Evolutionary conservation across 2,888 invertebrate species (phyloP).

Genomic region (Malthinus seriepunctatus): DNA sequence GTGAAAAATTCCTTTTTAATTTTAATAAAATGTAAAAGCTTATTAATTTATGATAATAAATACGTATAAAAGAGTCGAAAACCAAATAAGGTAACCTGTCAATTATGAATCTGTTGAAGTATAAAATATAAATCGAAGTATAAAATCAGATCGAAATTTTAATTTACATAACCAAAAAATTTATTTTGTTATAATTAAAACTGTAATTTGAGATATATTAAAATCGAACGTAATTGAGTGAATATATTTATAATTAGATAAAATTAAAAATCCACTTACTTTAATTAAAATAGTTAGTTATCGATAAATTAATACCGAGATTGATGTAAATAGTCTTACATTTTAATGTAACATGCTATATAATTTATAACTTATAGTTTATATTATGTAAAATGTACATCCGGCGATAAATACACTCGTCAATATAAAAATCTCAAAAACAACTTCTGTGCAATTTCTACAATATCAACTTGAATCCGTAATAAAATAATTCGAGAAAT

Average conservation of each 20-base stretch:
- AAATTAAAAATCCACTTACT: too few species aligned
- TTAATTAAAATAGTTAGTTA: too few species aligned
- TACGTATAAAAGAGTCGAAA: background rate
- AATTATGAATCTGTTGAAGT: conserved; percentile 4
- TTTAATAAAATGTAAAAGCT: too few species aligned
- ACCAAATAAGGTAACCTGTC: background rate
- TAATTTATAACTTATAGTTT: conserved; percentile 44
- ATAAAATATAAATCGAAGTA: conserved; percentile 5
- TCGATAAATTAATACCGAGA: too few species aligned
- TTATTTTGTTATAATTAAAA: background rate
- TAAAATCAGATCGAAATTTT: conserved; percentile 2
- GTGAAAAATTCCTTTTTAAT: too few species aligned
- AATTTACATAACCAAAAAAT: conserved; percentile 5
- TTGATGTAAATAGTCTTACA: too few species aligned
- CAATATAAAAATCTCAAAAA: conserved; percentile 38
- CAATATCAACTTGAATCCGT: too few species aligned
- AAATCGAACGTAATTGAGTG: too few species aligned
- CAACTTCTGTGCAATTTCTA: conserved; percentile 32
- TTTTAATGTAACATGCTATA: conserved; percentile 40
- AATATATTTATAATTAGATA: too few species aligned
- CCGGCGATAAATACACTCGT: conserved; percentile 39
- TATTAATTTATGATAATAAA: too few species aligned
- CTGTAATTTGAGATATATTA: too few species aligned
- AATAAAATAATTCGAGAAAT: too few species aligned
- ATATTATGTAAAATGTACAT: conserved; percentile 40